phyloP scores from a whole-genome alignment of 1,140 invertebrate genomes.

The Bilobella aurantiaca region DNA sequence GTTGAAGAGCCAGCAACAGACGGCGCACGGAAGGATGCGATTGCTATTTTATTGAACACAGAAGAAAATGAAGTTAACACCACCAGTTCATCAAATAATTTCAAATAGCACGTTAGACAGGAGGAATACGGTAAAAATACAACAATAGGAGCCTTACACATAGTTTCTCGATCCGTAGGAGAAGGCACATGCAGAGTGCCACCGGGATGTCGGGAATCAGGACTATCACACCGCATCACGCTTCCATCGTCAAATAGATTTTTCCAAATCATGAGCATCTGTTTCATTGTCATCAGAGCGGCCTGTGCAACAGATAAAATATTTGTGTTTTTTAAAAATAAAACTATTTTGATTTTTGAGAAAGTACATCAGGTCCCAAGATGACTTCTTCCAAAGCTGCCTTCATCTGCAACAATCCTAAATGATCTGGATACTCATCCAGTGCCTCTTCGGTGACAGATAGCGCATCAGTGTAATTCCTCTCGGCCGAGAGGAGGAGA shows the following conservation, averaged over 20 bases:
- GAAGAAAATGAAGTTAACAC: neutral
- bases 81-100: neutral
- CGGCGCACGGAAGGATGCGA: constrained; percentile 26
- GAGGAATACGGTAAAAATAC: too few relatives aligned
- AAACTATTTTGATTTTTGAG: too few relatives aligned
- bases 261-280: constrained; percentile 80
- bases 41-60: constrained; percentile 16
- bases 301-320: too few relatives aligned
- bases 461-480: constrained; percentile 70
- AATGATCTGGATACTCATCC: constrained; percentile 80
- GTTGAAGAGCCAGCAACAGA: constrained; percentile 28
- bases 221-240: too few relatives aligned
- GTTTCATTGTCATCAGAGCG: constrained; percentile 71
- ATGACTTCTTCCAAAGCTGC: constrained; percentile 72
- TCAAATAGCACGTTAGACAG: neutral
- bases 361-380: constrained; percentile 56
- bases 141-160: too few relatives aligned
- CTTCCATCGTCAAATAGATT: constrained; percentile 65
- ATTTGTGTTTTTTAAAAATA: too few relatives aligned
- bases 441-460: constrained; percentile 63
- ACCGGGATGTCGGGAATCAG: constrained; percentile 39
- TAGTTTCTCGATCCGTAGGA: constrained; percentile 25
- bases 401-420: constrained; percentile 76
- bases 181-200: constrained; percentile 34
- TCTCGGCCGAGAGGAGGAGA: constrained; percentile 69